Conservation (phyloP, 2,113 vertebrate species). For the Neodontobutis hainanensis region DNA sequence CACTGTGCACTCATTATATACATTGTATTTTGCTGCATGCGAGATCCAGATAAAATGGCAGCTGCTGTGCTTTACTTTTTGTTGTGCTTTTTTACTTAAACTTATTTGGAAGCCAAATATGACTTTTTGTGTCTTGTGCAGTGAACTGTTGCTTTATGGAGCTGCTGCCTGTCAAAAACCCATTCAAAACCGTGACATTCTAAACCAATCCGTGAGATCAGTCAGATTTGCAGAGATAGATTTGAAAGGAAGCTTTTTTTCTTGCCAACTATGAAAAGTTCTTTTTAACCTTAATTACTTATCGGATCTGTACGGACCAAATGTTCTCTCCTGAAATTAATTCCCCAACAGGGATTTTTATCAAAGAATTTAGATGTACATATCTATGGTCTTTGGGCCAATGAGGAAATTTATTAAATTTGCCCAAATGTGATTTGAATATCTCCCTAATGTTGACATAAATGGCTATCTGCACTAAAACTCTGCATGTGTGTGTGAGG, state of each 20-base stretch:
- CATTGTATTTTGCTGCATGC: constrained; percentile 1
- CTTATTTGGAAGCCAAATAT: neutral
- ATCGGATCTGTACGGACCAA: constrained; percentile 41
- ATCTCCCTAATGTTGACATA: constrained; percentile 53
- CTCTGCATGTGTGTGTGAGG: constrained; percentile 11
- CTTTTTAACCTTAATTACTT: constrained; percentile 67
- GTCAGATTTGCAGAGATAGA: constrained; percentile 36
- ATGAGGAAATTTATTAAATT: constrained; percentile 41
- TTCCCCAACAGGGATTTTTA: constrained; percentile 58
- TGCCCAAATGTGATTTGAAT: constrained; percentile 59
- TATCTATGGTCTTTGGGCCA: constrained; percentile 51
- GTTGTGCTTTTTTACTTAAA: constrained; percentile 35
- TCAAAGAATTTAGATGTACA: constrained; percentile 56
- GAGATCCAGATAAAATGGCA: constrained; percentile 15
- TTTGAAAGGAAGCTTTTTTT: constrained; percentile 59
- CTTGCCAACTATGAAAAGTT: constrained; percentile 39
- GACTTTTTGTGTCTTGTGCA: constrained; percentile 12
- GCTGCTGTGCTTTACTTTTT: constrained; percentile 17
- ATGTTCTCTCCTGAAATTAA: constrained; percentile 60
- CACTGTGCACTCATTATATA: constrained; percentile 8
- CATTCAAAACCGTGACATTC: neutral
- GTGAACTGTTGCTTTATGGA: neutral
- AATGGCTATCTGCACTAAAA: constrained; percentile 58
- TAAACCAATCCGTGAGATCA: neutral
- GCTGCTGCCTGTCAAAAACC: constrained; percentile 1